Percentiles rank a stretch among this genome's conserved stretches.
These are phyloP conservation scores for Atta cephalotes DNA, from an alignment of 1,140 invertebrate species.

Conservation along the genomic window DNA sequence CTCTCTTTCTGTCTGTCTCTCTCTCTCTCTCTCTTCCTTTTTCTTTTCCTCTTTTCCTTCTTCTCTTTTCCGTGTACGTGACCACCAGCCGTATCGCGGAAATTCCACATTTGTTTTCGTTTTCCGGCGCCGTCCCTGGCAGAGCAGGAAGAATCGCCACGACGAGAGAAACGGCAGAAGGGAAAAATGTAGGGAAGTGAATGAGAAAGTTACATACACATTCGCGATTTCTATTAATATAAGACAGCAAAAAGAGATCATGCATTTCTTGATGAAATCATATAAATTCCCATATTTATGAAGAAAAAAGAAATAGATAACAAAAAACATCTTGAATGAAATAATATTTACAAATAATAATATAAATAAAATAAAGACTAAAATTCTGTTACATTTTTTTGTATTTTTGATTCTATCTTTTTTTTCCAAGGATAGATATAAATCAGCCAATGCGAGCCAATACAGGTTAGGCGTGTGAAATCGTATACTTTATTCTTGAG, in stretches of 20 bases:
- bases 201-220: slow-evolving; percentile 24
- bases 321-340: not conserved
- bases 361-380: not conserved
- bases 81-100: slow-evolving; percentile 69
- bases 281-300: not conserved
- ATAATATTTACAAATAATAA: not conserved
- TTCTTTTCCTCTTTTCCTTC: not conserved
- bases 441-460: too few species aligned
- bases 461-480: too few species aligned
- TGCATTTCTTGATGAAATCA: not conserved
- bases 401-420: not conserved
- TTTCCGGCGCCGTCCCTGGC: slow-evolving; percentile 19
- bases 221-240: slow-evolving; percentile 14
- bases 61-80: slow-evolving; percentile 26
- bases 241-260: not conserved
- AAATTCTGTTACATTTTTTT: not conserved
- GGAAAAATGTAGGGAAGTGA: slow-evolving; percentile 4
- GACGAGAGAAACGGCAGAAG: slow-evolving; percentile 29
- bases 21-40: slow-evolving; percentile 21
- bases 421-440: too few species aligned
- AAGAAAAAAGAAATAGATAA: not conserved
- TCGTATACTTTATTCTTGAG: too few species aligned
- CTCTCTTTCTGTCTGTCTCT: not conserved
- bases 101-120: slow-evolving; percentile 81
- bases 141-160: slow-evolving; percentile 44